A percentile compares a stretch with the other conserved stretches of the same genome.
Conservation (phyloP, 2,888 invertebrate genomes). For the Macaria liturata region DNA sequence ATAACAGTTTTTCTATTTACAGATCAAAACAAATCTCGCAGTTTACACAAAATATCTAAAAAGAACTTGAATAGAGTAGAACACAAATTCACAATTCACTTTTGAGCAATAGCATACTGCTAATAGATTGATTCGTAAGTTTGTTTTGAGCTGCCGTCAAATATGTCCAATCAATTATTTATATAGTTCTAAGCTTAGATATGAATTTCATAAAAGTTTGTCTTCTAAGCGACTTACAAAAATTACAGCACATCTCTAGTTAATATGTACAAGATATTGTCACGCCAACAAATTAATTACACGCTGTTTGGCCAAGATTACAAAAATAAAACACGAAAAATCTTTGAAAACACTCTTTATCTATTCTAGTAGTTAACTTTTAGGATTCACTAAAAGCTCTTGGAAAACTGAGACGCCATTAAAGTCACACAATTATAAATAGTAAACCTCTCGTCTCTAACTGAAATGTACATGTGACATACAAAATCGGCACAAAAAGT, state of each 20-base stretch:
- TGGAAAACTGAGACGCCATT: no score
- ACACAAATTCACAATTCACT: not conserved
- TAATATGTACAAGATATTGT: slow-evolving; percentile 43
- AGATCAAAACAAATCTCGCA: no score
- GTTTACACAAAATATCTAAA: no score
- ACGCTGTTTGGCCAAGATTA: slow-evolving; percentile 30
- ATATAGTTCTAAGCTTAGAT: not conserved
- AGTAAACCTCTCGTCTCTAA: no score
- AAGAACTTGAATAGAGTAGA: no score
- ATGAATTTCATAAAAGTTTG: not conserved
- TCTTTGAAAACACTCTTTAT: no score
- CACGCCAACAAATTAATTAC: slow-evolving; percentile 31
- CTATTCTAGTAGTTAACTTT: no score
- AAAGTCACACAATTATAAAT: no score
- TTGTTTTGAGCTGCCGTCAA: slow-evolving; percentile 8
- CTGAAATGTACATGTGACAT: no score
- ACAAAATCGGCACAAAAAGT: no score
- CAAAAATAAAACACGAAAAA: slow-evolving; percentile 19
- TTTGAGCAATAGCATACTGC: slow-evolving; percentile 33
- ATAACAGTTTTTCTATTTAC: no score
- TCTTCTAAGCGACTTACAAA: slow-evolving; percentile 4
- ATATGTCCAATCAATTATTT: not conserved
- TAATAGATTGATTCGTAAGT: not conserved
- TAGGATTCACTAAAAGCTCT: no score
- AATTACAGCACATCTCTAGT: slow-evolving; percentile 6